These are phyloP conservation scores for Atrichornis clamosus DNA, from an alignment of 2,113 vertebrate genomes.

Conservation along the genomic window DNA sequence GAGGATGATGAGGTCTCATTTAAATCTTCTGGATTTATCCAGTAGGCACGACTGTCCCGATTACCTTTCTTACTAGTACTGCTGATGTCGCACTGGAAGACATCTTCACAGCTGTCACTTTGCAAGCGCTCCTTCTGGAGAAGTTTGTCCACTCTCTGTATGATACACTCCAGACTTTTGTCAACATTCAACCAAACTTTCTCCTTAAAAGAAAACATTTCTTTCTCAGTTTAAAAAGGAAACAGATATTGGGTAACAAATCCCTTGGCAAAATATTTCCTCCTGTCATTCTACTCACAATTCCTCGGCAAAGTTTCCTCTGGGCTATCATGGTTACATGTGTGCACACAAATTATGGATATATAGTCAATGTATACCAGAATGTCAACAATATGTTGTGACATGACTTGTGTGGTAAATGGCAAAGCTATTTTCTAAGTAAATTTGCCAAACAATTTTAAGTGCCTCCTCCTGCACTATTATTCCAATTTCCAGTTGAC, in stretches of 20 bases:
- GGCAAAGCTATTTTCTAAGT: not conserved
- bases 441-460: not conserved
- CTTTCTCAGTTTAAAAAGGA: not conserved
- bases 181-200: slow-evolving; percentile 98
- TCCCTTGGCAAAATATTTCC: not conserved
- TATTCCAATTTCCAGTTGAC: not conserved
- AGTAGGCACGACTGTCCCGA: slow-evolving; percentile 82
- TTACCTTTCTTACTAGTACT: slow-evolving; percentile 91
- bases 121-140: slow-evolving; percentile 89
- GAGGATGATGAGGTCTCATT: slow-evolving; percentile 66
- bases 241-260: not conserved
- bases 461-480: not conserved
- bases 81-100: slow-evolving; percentile 75
- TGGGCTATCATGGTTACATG: not conserved
- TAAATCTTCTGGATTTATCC: slow-evolving; percentile 88
- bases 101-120: slow-evolving; percentile 80
- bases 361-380: not conserved
- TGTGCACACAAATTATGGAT: not conserved
- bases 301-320: not conserved
- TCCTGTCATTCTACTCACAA: not conserved
- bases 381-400: not conserved
- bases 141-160: slow-evolving; percentile 94
- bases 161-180: slow-evolving; percentile 97
- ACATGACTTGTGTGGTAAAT: not conserved
- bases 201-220: slow-evolving; percentile 78